Percentiles rank a stretch among this genome's conserved stretches.
phyloP scores from a whole-genome alignment of 2,113 vertebrate species.

The Ophthalmolycus amberensis region DNA sequence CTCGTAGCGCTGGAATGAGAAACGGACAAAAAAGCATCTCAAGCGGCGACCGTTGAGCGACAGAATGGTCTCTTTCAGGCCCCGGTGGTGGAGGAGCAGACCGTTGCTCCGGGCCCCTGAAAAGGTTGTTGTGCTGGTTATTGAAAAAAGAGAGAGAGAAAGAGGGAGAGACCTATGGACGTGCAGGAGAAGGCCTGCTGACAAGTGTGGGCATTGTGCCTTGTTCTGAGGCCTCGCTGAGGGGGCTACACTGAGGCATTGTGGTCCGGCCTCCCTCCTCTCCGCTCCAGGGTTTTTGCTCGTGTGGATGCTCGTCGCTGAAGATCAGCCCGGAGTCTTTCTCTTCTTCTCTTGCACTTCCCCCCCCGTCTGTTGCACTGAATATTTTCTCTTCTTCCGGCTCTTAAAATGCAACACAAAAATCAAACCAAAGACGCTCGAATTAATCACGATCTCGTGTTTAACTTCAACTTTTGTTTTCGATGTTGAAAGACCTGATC shows the following conservation, averaged over 20 bases:
- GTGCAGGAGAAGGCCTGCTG: constrained; percentile 56
- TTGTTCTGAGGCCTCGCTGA: constrained; percentile 53
- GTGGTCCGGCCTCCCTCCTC: constrained; percentile 43
- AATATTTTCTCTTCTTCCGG: neutral
- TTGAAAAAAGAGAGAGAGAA: constrained; percentile 22
- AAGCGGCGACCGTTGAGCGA: constrained; percentile 32
- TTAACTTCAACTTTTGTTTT: neutral
- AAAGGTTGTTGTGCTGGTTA: constrained; percentile 72
- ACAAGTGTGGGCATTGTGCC: constrained; percentile 77
- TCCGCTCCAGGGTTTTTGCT: constrained; percentile 25
- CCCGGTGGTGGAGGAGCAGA: constrained; percentile 33
- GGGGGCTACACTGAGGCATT: constrained; percentile 72
- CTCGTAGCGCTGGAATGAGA: constrained; percentile 7
- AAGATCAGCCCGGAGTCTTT: constrained; percentile 3
- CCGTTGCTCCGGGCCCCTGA: constrained; percentile 56
- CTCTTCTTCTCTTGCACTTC: neutral
- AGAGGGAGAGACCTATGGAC: constrained; percentile 53
- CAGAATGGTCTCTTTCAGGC: constrained; percentile 64
- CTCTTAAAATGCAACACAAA: neutral
- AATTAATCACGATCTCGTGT: neutral
- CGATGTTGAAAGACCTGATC: neutral
- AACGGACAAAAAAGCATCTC: constrained; percentile 13
- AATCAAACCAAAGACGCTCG: neutral
- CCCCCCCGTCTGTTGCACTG: too few species aligned
- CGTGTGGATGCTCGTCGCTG: neutral